Conservation (phyloP, 2,113 vertebrate genomes). For the Dasyprocta punctata region DNA sequence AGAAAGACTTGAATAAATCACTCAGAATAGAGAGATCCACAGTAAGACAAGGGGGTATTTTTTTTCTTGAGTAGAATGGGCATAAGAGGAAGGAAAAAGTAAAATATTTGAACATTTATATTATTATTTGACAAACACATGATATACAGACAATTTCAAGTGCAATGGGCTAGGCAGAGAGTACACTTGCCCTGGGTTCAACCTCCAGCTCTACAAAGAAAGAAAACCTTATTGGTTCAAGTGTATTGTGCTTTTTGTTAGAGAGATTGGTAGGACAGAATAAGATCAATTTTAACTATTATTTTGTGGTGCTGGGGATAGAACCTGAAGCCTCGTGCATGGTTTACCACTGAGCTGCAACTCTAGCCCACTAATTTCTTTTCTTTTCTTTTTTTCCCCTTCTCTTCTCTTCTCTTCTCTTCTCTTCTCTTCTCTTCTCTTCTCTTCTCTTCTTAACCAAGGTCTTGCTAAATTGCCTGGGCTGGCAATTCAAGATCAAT, state of each 20-base stretch:
- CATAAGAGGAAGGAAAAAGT: neutral
- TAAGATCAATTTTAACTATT: slow-evolving; percentile 29
- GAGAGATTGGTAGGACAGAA: neutral
- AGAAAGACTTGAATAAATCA: slow-evolving; percentile 46
- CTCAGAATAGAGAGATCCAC: neutral
- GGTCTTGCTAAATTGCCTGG: neutral
- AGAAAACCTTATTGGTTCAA: neutral
- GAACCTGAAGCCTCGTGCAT: neutral
- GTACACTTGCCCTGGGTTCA: neutral
- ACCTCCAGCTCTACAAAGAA: neutral
- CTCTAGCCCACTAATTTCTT: neutral
- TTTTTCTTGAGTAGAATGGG: neutral
- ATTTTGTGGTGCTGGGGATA: neutral
- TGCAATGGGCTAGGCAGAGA: neutral
- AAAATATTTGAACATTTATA: neutral
- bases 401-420: neutral
- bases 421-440: neutral
- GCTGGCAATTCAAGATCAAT: neutral
- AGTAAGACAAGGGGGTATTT: neutral
- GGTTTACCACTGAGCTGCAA: neutral
- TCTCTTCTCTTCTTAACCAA: neutral
- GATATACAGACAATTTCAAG: slow-evolving; percentile 21
- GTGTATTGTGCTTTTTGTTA: slow-evolving; percentile 19
- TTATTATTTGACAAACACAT: neutral
- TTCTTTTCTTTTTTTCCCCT: neutral